Percentiles rank a stretch among this genome's conserved stretches.
Evolutionary conservation across 2,113 vertebrate genomes (phyloP).

Genomic region (Mus pahari): DNA sequence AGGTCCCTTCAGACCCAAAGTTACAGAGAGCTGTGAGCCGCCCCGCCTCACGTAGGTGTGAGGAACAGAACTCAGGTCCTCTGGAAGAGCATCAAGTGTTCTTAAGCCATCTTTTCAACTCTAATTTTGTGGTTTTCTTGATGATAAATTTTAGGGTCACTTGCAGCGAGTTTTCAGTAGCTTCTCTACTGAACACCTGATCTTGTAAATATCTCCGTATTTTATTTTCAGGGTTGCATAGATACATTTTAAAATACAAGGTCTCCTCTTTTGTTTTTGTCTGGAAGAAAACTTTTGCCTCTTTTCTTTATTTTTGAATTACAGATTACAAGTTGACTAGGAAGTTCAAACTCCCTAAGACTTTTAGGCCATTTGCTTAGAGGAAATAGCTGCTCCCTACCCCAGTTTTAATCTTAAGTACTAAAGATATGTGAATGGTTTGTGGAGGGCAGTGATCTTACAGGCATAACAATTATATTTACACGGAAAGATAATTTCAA

Average conservation of each 20-base stretch:
- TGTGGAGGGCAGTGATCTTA: not conserved
- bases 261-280: not conserved
- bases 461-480: not conserved
- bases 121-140: not conserved
- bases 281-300: not conserved
- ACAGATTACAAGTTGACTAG: conserved; percentile 5
- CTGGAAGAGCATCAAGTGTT: too few relatives aligned
- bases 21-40: not conserved
- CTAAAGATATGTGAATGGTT: not conserved
- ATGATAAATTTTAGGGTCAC: conserved; percentile 42
- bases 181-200: not conserved
- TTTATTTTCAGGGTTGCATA: conserved; percentile 24
- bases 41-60: not conserved
- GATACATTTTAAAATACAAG: not conserved
- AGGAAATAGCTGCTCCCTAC: not conserved
- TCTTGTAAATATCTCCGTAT: conserved; percentile 2
- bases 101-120: not conserved
- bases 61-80: not conserved
- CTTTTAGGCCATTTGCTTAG: not conserved
- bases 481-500: conserved; percentile 17
- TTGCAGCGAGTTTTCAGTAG: too few relatives aligned
- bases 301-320: not conserved
- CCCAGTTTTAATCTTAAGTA: not conserved
- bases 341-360: not conserved
- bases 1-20: not conserved